A percentile compares a stretch with the other conserved stretches of the same genome.
phyloP scores from a whole-genome alignment of 1,140 invertebrate genomes.

The Pseudachorutes palmiensis region DNA sequence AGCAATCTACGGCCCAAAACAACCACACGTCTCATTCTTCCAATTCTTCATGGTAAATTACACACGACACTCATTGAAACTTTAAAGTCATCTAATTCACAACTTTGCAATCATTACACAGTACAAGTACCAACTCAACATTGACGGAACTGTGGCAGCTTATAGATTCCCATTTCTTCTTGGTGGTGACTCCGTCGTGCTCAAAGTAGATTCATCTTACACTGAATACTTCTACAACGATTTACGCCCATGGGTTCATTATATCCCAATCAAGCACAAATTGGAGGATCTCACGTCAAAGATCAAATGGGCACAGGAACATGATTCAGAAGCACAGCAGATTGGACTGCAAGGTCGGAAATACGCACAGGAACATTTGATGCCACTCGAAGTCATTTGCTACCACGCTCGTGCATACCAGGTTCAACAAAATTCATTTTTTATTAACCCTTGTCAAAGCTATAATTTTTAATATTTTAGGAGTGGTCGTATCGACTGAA shows the following conservation, averaged over 20 bases:
- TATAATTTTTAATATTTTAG: constrained; percentile 45
- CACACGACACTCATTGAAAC: not conserved
- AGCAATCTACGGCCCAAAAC: constrained; percentile 72
- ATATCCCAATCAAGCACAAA: constrained; percentile 69
- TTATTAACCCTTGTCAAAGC: not conserved
- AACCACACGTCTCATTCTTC: constrained; percentile 80
- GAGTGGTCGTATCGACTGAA: constrained; percentile 65
- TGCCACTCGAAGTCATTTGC: constrained; percentile 76
- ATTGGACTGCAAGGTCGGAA: constrained; percentile 63
- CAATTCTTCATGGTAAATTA: constrained; percentile 84
- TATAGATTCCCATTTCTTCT: constrained; percentile 89
- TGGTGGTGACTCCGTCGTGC: constrained; percentile 71
- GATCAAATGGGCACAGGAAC: constrained; percentile 66
- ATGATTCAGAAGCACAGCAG: constrained; percentile 62
- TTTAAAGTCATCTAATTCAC: not conserved
- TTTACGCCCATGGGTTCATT: constrained; percentile 68
- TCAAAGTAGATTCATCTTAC: constrained; percentile 88
- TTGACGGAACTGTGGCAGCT: constrained; percentile 93
- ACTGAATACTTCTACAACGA: constrained; percentile 89
- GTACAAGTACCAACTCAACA: constrained; percentile 91
- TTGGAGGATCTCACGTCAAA: constrained; percentile 71
- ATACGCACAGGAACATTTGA: constrained; percentile 67
- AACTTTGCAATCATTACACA: constrained; percentile 43
- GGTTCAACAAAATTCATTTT: constrained; percentile 42
- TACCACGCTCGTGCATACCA: constrained; percentile 64